phyloP scores from a whole-genome alignment of 1,140 invertebrate genomes.

The Asbolus verrucosus region DNA sequence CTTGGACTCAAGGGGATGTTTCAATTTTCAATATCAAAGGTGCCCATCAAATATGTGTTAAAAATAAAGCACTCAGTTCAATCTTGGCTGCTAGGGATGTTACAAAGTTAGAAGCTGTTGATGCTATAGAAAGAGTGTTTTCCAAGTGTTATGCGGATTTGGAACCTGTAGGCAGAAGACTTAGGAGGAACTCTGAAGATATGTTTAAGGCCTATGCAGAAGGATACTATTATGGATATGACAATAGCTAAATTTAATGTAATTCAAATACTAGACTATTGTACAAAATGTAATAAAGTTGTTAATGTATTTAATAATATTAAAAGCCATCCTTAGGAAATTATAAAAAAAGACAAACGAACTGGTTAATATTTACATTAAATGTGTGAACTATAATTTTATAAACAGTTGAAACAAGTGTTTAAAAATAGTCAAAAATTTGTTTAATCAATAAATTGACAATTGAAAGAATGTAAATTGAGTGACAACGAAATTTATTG shows the following conservation, averaged over 20 bases:
- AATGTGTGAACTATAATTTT: no score
- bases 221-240: conserved; percentile 84
- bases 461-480: no score
- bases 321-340: no score
- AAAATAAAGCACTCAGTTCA: conserved; percentile 86
- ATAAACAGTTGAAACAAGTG: no score
- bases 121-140: conserved; percentile 90
- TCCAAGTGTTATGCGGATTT: conserved; percentile 92
- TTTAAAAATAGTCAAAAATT: no score
- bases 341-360: no score
- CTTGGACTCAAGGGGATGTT: conserved; percentile 81
- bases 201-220: conserved; percentile 84
- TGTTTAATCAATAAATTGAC: no score
- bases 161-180: conserved; percentile 89
- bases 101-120: conserved; percentile 75
- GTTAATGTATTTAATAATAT: no score
- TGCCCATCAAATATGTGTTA: conserved; percentile 89
- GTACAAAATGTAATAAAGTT: no score
- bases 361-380: no score
- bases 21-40: conserved; percentile 80
- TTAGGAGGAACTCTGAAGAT: conserved; percentile 81
- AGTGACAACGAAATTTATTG: no score
- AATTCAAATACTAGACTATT: no score
- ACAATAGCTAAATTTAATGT: conserved; percentile 57
- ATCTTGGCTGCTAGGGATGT: conserved; percentile 85